These are phyloP conservation scores for Camponotus pennsylvanicus DNA, from an alignment of 1,140 invertebrate species.

Conservation along the genomic window DNA sequence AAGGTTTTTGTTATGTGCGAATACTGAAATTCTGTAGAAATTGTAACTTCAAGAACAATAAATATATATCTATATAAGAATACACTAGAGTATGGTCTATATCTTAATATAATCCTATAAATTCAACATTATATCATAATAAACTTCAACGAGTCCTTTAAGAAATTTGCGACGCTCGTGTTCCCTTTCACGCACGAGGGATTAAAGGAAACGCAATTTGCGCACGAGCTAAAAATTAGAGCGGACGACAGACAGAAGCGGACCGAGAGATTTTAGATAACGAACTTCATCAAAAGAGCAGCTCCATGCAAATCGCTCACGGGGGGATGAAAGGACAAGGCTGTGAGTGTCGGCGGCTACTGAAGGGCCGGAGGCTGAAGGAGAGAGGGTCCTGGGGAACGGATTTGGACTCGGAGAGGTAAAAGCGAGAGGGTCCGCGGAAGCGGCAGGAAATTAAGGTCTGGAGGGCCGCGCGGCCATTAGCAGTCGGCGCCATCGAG, in stretches of 20 bases:
- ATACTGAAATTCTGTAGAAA: too few species aligned
- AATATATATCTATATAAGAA: too few species aligned
- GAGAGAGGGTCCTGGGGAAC: constrained; percentile 64
- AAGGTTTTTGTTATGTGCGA: too few species aligned
- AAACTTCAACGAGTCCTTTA: background rate
- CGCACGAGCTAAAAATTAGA: constrained; percentile 45
- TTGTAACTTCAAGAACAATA: too few species aligned
- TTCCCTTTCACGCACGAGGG: background rate
- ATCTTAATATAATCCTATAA: constrained; percentile 1
- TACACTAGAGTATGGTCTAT: background rate
- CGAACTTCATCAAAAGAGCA: constrained; percentile 68
- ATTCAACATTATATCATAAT: background rate
- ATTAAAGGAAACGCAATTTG: constrained; percentile 54
- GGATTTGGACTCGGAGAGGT: constrained; percentile 84
- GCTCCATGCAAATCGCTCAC: constrained; percentile 82
- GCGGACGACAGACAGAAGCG: constrained; percentile 32
- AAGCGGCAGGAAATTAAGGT: constrained; percentile 87
- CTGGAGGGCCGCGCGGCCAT: constrained; percentile 86
- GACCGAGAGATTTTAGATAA: constrained; percentile 56
- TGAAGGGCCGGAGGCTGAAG: constrained; percentile 74
- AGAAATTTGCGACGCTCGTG: constrained; percentile 6
- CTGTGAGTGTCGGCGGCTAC: constrained; percentile 65
- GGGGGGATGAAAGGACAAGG: constrained; percentile 63
- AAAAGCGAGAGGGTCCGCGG: constrained; percentile 85
- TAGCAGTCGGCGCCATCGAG: constrained; percentile 86